phyloP scores from a whole-genome alignment of 2,797 vertebrate species.

The Channallabes apus region DNA sequence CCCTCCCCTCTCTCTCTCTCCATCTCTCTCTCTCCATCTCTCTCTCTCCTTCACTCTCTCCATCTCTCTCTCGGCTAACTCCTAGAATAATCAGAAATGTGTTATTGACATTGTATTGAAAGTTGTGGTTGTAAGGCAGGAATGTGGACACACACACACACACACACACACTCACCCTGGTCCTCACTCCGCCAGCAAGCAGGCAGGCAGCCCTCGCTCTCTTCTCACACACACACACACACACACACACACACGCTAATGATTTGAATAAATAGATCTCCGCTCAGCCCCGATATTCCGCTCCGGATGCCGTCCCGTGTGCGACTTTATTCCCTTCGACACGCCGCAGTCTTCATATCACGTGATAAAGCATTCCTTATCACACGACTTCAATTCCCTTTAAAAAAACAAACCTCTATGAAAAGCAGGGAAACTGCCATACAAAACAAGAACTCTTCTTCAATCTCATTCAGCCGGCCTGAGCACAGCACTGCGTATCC shows the following conservation, averaged over 20 bases:
- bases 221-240: conserved; percentile 18
- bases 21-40: conserved; percentile 59
- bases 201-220: conserved; percentile 59
- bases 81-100: conserved; percentile 59
- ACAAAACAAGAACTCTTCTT: conserved; percentile 71
- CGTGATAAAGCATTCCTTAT: conserved; percentile 32
- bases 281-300: conserved; percentile 77
- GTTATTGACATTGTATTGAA: conserved; percentile 39
- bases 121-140: conserved; percentile 53
- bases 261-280: conserved; percentile 66
- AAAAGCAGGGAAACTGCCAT: conserved; percentile 66
- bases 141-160: conserved; percentile 5
- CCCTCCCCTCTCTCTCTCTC: neutral
- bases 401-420: too few species aligned
- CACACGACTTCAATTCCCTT: conserved; percentile 46
- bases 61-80: conserved; percentile 60
- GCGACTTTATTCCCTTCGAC: conserved; percentile 43
- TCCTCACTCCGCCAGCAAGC: conserved; percentile 56
- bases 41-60: conserved; percentile 65
- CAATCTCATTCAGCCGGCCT: conserved; percentile 70
- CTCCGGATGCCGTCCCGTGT: conserved; percentile 54
- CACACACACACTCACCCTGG: conserved; percentile 24
- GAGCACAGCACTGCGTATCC: conserved; percentile 64
- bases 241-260: conserved; percentile 62
- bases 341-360: conserved; percentile 45